These are phyloP conservation scores for Colius striatus DNA, from an alignment of 2,113 vertebrate genomes.

Conservation along the genomic window DNA sequence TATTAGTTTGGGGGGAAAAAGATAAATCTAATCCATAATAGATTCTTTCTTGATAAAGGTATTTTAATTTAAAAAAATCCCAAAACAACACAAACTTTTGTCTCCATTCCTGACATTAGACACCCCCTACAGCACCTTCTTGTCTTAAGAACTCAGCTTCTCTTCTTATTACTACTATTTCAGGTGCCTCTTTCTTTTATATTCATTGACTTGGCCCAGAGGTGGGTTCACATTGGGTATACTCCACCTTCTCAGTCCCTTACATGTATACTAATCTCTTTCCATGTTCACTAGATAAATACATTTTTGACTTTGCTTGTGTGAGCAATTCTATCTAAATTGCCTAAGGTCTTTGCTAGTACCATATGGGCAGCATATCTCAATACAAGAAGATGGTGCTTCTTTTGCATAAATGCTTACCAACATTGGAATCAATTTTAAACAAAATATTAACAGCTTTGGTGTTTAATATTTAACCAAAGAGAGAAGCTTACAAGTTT, in stretches of 20 bases:
- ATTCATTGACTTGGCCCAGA: background rate
- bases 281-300: background rate
- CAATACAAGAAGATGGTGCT: background rate
- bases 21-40: background rate
- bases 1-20: background rate
- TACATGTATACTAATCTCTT: background rate
- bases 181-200: background rate
- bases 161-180: background rate
- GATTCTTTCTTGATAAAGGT: background rate
- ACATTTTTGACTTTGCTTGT: background rate
- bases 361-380: background rate
- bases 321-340: background rate
- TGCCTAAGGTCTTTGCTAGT: background rate
- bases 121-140: background rate
- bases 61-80: background rate
- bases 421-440: background rate
- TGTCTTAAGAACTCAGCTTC: background rate
- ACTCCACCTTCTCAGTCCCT: background rate
- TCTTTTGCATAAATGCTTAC: background rate
- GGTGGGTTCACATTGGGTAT: background rate
- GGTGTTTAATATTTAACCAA: background rate
- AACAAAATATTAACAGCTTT: background rate
- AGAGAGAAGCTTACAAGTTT: background rate
- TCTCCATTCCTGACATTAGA: background rate
- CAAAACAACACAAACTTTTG: background rate